A percentile compares a stretch with the other conserved stretches of the same genome.
phyloP scores from a whole-genome alignment of 2,113 vertebrate genomes.

The Ptychochromis oligacanthus region DNA sequence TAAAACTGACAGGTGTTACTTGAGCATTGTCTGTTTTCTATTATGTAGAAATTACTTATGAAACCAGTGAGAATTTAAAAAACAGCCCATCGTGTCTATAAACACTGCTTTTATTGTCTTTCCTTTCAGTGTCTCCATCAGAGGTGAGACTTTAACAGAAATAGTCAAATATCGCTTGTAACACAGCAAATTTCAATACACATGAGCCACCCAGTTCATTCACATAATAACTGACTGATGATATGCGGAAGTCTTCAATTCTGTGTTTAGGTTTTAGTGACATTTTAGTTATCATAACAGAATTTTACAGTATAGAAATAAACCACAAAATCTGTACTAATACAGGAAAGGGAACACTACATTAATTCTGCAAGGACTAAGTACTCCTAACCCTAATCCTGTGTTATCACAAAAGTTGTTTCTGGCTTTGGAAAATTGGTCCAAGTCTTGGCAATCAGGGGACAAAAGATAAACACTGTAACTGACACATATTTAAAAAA shows the following conservation, averaged over 20 bases:
- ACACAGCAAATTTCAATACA: background rate
- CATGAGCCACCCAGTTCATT: background rate
- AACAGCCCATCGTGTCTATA: accelerated
- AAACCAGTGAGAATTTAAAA: background rate
- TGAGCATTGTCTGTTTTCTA: background rate
- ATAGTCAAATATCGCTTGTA: background rate
- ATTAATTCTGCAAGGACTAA: background rate
- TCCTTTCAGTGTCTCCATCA: background rate
- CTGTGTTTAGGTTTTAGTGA: background rate
- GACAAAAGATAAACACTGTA: background rate
- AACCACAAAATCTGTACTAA: background rate
- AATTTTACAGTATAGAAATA: background rate
- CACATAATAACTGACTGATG: background rate
- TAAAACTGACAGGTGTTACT: background rate
- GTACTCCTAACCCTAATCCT: background rate
- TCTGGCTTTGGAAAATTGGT: background rate
- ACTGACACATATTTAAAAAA: background rate
- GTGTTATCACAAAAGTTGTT: background rate
- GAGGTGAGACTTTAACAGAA: background rate
- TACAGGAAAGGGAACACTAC: background rate
- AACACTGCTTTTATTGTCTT: background rate
- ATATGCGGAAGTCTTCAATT: background rate
- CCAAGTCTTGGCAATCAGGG: background rate
- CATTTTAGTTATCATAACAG: accelerated
- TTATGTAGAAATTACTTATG: background rate